A percentile compares a stretch with the other conserved stretches of the same genome.
Evolutionary conservation across 2,888 invertebrate species (phyloP).

Genomic region (Epirrhoe tristata): DNA sequence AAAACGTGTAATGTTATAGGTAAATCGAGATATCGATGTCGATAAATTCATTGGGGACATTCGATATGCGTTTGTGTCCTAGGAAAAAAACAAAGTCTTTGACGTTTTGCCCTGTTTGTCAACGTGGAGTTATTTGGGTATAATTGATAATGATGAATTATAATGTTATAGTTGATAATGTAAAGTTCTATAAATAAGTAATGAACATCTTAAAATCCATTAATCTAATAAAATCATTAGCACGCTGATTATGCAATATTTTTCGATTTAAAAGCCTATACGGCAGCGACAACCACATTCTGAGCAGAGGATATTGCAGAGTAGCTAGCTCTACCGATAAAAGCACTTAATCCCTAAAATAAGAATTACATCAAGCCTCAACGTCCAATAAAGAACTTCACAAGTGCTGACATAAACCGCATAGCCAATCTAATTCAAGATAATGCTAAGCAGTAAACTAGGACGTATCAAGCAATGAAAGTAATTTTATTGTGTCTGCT

Average conservation of each 20-base stretch:
- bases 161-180: too few relatives aligned
- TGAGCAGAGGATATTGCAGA: too few relatives aligned
- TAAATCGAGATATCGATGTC: slow-evolving; percentile 22
- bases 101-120: not conserved
- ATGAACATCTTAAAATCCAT: too few relatives aligned
- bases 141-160: too few relatives aligned
- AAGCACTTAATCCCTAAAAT: not conserved
- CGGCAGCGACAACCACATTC: too few relatives aligned
- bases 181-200: too few relatives aligned
- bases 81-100: slow-evolving; percentile 13
- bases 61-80: slow-evolving; percentile 18
- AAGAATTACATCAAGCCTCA: not conserved
- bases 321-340: too few relatives aligned
- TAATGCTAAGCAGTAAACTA: slow-evolving; percentile 17
- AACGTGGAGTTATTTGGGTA: not conserved
- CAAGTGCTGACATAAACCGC: not conserved
- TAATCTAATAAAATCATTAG: too few relatives aligned
- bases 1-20: slow-evolving; percentile 30
- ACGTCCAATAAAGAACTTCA: not conserved
- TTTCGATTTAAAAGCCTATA: too few relatives aligned
- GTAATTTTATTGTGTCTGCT: slow-evolving; percentile 28
- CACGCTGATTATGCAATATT: too few relatives aligned
- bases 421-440: slow-evolving; percentile 1
- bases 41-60: slow-evolving; percentile 22
- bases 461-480: slow-evolving; percentile 16